Base-by-base conservation (phyloP, 2,888 invertebrate species). In the Liodrosophila aerea region DNA sequence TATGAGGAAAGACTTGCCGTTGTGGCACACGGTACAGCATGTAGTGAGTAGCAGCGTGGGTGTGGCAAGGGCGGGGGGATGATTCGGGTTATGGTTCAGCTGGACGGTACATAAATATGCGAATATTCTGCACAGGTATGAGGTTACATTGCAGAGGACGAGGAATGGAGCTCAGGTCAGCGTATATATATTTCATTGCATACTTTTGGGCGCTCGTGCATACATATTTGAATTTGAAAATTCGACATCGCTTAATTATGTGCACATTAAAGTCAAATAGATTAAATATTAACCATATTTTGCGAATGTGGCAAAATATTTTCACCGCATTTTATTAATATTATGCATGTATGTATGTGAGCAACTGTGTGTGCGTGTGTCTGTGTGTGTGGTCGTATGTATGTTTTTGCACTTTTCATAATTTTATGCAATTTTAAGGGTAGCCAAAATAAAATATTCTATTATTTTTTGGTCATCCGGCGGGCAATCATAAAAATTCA, bases 401-500 rank as follows among this genome's bases (percentile, higher is more conserved):
- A n/a, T 15, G 44, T 11, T 31, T 34, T 41, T 40, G 22, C 15
- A 2, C 5, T 22, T 22, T 27, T 33, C 11, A 11, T 15, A 40
- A 60, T 59, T 56, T 51, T 65, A 68, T 61, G 53, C 65, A 67
- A 52, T 71, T 53, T 73, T 29, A 22, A 40, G 54, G 31, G 36
- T 34, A 41, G 13, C 43, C 16, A 27, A 64, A 50, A 70, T 73
- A 51, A 65, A 73, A 60, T 59, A 84, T 84, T 73, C 74, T 64
- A 81, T 81, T 81, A 76, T 53, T 60, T 67, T 59, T 54, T 44
- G 65, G 13, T 29, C 15, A 37, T 31, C 53, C 53, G 12, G n/a
- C 43, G 63, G 47, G 49, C 54, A 60, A 29, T 58, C 71, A 81
- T 76, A 73, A 73, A 85, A 85, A 78, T 85, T 73, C 62, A 78